phyloP scores from a whole-genome alignment of 64 coral and sea anemone species.

The Montipora efflorescens region DNA sequence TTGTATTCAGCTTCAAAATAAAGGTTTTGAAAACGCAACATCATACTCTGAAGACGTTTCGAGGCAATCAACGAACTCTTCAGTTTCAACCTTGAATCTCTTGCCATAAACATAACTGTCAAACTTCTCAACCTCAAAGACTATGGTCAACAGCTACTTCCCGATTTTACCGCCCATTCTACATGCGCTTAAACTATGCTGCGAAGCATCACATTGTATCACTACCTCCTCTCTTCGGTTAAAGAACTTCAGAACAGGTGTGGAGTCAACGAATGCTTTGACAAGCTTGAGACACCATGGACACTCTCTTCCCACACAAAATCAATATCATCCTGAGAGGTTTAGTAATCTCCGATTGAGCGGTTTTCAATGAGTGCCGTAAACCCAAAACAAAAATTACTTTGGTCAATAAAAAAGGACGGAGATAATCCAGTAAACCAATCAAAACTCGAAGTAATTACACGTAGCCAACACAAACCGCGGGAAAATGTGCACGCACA shows the following conservation, averaged over 20 bases:
- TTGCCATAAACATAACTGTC: background rate
- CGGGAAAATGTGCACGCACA: too few species aligned
- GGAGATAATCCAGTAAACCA: too few species aligned
- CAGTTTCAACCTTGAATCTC: slow-evolving; percentile 20
- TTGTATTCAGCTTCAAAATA: slow-evolving; percentile 15
- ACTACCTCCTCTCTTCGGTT: background rate
- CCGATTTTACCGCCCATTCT: slow-evolving; percentile 6
- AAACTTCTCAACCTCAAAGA: slow-evolving; percentile 9
- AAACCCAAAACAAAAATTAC: too few species aligned
- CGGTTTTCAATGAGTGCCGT: too few species aligned
- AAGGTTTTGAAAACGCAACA: background rate
- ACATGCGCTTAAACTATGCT: slow-evolving; percentile 32
- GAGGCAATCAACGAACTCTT: background rate
- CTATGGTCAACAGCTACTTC: background rate
- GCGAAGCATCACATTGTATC: slow-evolving; percentile 41
- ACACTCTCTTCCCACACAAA: slow-evolving; percentile 28
- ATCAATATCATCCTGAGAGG: background rate
- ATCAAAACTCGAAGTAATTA: too few species aligned
- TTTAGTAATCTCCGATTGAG: too few species aligned
- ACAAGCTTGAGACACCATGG: slow-evolving; percentile 30
- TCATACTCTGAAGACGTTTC: slow-evolving; percentile 14
- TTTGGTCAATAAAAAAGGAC: too few species aligned
- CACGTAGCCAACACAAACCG: too few species aligned
- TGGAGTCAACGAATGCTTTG: slow-evolving; percentile 1
- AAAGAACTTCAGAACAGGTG: slow-evolving; percentile 25